phyloP scores from a whole-genome alignment of 2,797 vertebrate genomes.

The Tangara arthus region DNA sequence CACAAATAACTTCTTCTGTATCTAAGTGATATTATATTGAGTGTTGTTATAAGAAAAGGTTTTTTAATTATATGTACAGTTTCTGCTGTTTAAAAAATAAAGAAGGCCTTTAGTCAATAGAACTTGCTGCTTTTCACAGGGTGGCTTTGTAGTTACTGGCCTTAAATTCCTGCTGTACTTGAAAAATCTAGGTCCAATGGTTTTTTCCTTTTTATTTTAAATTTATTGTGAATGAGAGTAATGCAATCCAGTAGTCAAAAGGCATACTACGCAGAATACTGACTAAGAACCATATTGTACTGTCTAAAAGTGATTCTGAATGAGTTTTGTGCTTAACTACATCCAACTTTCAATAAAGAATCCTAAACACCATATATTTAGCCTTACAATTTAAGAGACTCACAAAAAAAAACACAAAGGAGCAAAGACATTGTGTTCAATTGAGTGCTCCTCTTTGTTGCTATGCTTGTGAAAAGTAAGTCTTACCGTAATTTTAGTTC shows the following conservation, averaged over 20 bases:
- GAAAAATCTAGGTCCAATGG: background rate
- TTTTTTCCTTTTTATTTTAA: background rate
- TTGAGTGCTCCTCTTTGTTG: background rate
- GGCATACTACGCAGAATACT: background rate
- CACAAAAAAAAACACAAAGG: conserved; percentile 22
- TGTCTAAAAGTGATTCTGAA: background rate
- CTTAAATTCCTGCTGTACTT: background rate
- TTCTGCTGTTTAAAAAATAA: background rate
- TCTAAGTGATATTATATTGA: background rate
- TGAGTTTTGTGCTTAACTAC: conserved; percentile 29
- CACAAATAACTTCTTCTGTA: background rate
- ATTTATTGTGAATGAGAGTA: background rate
- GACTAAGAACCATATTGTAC: background rate
- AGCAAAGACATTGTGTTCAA: background rate
- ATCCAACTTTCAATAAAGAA: conserved; percentile 9
- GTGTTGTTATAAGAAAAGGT: background rate
- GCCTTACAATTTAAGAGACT: background rate
- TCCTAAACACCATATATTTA: background rate
- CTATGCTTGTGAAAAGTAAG: background rate
- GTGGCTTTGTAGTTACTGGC: background rate
- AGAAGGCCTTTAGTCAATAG: background rate
- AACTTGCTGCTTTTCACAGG: background rate
- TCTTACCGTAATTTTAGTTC: background rate
- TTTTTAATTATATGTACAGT: background rate
- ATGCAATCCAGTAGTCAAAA: background rate